Conservation (phyloP, 2,797 vertebrate species). For the Pangasius sanitwongsei region DNA sequence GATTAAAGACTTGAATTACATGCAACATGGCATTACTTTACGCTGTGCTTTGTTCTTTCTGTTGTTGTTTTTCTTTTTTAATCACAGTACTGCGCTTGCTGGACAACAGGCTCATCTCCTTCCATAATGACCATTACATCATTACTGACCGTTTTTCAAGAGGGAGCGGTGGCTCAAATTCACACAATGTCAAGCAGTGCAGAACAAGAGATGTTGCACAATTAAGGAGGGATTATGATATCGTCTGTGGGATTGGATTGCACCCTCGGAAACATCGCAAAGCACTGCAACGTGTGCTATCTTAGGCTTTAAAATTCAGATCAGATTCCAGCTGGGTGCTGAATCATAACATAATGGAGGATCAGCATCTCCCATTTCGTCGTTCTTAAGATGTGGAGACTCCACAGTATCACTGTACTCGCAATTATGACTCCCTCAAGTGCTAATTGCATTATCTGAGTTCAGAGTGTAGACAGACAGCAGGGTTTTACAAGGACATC, state of each 20-base stretch:
- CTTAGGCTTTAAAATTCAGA: conserved; percentile 32
- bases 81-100: background rate
- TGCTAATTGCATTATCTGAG: conserved; percentile 43
- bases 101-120: conserved; percentile 32
- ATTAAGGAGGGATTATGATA: conserved; percentile 34
- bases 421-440: conserved; percentile 39
- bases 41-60: background rate
- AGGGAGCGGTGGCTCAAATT: conserved; percentile 12
- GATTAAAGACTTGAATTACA: conserved; percentile 5
- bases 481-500: conserved; percentile 19
- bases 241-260: conserved; percentile 1
- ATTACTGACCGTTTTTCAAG: conserved; percentile 27
- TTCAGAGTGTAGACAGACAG: conserved; percentile 28
- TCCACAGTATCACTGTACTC: background rate
- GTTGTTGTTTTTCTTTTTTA: background rate
- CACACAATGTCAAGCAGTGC: conserved; percentile 30
- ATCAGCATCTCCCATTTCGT: conserved; percentile 2
- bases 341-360: conserved; percentile 26
- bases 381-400: conserved; percentile 26
- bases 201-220: conserved; percentile 37
- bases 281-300: background rate
- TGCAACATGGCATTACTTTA: conserved; percentile 14
- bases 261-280: background rate
- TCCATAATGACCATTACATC: conserved; percentile 32
- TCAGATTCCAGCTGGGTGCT: conserved; percentile 28